Base-by-base conservation (phyloP, 2,113 vertebrate genomes). In the Ramphastos sulfuratus region DNA sequence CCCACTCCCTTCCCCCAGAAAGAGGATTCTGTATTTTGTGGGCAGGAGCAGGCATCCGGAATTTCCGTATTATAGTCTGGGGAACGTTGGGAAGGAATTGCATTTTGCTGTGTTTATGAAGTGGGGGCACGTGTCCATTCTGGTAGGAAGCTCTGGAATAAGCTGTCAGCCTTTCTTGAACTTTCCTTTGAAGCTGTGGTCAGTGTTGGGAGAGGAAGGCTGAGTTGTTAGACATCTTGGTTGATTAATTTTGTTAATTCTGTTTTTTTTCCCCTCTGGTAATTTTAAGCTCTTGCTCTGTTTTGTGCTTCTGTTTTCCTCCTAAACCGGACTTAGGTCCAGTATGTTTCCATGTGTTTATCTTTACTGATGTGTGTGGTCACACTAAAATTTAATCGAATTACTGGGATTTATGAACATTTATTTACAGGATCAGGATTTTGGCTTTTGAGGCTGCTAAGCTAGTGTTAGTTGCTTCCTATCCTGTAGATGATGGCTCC, bases 401-500 rank as follows among this genome's bases (percentile, higher is more conserved):
- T 66, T 77, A 5, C 33, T 4, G 31, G 20, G 7, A 13, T 87
- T 89, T 77, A 39, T 71, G n/a, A 82, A 59, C 61, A 33, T 18
- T 74, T 48, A 39, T 82, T 85, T 76, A 27, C 42, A 35, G 25
- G 71, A 75, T 86, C 50, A 24, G 66, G 63, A n/a, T 90, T 94
- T 89, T 42, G 71, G 17, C 30, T 74, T 37, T 67, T 61, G 71
- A 74, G 65, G 71, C 52, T 63, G 65, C n/a, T 83, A 6, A 67
- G 59, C 72, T 55, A 73, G 78, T 9, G 65, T 30, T 85, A 65
- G 75, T 46, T 89, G 94, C 72, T 94, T 85, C 82, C 85, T 78
- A 64, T 78, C 39, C 87, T 81, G 69, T 42, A 63, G 91, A 69
- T 48, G 1, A 54, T 90, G 80, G 91, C 91, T 96, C 94, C 95